Conservation (phyloP, 2,888 invertebrate genomes). For the Tillus elongatus region DNA sequence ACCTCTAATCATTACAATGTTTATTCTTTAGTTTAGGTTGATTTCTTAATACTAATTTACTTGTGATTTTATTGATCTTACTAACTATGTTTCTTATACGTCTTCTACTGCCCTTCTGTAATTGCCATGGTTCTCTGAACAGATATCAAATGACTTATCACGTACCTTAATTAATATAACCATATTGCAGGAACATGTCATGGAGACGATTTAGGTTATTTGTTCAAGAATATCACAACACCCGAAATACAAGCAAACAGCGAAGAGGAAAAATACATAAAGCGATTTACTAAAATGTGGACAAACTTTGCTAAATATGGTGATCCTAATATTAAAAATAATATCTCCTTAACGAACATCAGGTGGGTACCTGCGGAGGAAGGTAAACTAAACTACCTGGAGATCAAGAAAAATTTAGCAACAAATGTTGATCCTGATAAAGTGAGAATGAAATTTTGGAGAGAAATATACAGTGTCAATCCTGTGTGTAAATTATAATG, state of each 20-base stretch:
- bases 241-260: slow-evolving; percentile 22
- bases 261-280: slow-evolving; percentile 25
- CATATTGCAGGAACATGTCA: slow-evolving; percentile 26
- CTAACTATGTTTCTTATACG: too few relatives aligned
- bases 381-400: slow-evolving; percentile 18
- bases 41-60: too few relatives aligned
- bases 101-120: too few relatives aligned
- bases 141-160: too few relatives aligned
- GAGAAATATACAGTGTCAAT: too few relatives aligned
- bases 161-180: too few relatives aligned
- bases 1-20: too few relatives aligned
- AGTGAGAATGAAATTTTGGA: slow-evolving; percentile 24
- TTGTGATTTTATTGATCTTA: too few relatives aligned
- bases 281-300: slow-evolving; percentile 28
- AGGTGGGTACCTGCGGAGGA: slow-evolving; percentile 20
- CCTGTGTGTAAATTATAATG: too few relatives aligned
- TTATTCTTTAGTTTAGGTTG: too few relatives aligned
- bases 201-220: slow-evolving; percentile 27
- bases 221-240: slow-evolving; percentile 22
- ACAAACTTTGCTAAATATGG: slow-evolving; percentile 29
- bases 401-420: slow-evolving; percentile 18
- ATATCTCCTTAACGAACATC: slow-evolving; percentile 10
- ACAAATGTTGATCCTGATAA: slow-evolving; percentile 18
- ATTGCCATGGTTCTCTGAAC: too few relatives aligned
- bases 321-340: slow-evolving; percentile 22